Evolutionary conservation across 2,888 invertebrate genomes (phyloP).

Genomic region (Poecilobothrus nobilitatus): DNA sequence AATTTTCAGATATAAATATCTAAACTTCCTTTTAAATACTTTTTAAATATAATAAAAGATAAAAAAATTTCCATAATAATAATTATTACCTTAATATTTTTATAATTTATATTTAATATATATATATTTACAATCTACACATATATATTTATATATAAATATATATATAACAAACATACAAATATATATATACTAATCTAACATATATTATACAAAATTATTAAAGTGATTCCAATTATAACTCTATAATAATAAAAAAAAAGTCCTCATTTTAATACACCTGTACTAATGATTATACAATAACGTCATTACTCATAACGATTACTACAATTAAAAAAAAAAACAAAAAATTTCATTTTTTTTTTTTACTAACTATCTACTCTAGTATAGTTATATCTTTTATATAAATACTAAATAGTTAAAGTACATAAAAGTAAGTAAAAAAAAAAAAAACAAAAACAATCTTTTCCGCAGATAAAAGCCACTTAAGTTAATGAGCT

Average conservation of each 20-base stretch:
- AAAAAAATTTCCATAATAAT: too few species aligned
- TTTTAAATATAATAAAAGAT: too few species aligned
- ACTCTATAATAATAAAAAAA: background rate
- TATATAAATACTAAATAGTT: too few species aligned
- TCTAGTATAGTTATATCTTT: background rate
- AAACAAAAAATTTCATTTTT: background rate
- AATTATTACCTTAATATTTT: background rate
- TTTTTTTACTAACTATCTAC: background rate
- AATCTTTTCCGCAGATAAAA: background rate
- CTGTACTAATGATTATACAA: background rate
- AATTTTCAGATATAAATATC: background rate
- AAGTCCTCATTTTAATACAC: background rate
- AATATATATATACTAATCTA: too few species aligned
- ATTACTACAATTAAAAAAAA: background rate
- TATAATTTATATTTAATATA: background rate
- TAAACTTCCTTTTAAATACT: too few species aligned
- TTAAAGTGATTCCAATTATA: background rate
- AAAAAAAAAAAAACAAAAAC: background rate
- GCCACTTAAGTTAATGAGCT: constrained; percentile 1
- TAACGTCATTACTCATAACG: background rate
- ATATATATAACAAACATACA: background rate
- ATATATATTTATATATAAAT: background rate
- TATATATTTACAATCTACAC: background rate
- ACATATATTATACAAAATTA: too few species aligned
- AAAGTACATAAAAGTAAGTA: too few species aligned